Percentiles rank a stretch among this genome's conserved stretches.
Evolutionary conservation across 1,140 invertebrate species (phyloP).

Genomic region (Sipha flava): DNA sequence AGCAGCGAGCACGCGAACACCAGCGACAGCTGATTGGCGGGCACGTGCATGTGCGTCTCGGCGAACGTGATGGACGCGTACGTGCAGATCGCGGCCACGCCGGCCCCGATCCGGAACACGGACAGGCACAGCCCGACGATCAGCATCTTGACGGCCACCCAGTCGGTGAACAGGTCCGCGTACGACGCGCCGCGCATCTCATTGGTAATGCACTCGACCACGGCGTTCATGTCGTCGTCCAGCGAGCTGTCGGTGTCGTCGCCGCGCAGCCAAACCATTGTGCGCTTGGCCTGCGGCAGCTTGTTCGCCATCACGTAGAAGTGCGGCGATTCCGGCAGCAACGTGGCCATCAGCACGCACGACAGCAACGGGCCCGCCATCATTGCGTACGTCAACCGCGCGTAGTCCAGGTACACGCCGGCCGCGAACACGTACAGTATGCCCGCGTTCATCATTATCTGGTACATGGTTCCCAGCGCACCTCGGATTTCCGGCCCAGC

Average conservation of each 20-base stretch:
- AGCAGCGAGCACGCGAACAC: conserved; percentile 39
- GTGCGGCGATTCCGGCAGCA: conserved; percentile 75
- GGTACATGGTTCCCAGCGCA: conserved; percentile 33
- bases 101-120: conserved; percentile 36
- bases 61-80: conserved; percentile 38
- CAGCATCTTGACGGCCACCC: conserved; percentile 34
- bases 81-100: conserved; percentile 37
- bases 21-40: conserved; percentile 27
- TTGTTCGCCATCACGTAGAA: conserved; percentile 53
- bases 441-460: conserved; percentile 33
- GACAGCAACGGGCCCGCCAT: conserved; percentile 54
- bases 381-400: conserved; percentile 55
- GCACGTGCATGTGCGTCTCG: conserved; percentile 31
- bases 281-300: conserved; percentile 53
- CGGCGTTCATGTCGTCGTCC: conserved; percentile 35
- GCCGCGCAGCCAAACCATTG: conserved; percentile 58
- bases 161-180: conserved; percentile 35
- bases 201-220: conserved; percentile 33
- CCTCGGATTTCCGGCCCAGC: conserved; percentile 46
- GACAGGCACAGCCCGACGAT: conserved; percentile 36
- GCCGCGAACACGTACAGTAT: conserved; percentile 60
- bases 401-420: conserved; percentile 64
- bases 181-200: conserved; percentile 35
- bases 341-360: conserved; percentile 51
- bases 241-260: neutral